phyloP scores from a whole-genome alignment of 1,140 invertebrate species.

The Drepana arcuata region DNA sequence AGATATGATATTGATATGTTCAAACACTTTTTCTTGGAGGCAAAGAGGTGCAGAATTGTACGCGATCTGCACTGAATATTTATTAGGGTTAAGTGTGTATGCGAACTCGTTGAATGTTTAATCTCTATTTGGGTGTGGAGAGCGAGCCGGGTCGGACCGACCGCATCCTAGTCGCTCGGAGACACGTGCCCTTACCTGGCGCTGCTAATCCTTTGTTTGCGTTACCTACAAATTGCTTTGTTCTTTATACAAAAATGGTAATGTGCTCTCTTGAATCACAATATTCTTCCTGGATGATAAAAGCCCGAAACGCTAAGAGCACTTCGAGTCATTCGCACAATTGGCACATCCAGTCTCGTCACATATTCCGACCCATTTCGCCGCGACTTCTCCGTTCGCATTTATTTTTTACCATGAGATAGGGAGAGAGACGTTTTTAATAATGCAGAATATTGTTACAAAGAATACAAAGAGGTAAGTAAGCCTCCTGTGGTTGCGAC shows the following conservation, averaged over 20 bases:
- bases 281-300: constrained; percentile 19
- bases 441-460: constrained; percentile 55
- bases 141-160: constrained; percentile 17
- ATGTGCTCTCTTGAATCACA: too few species aligned
- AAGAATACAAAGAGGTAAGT: constrained; percentile 41
- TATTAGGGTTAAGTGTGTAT: constrained; percentile 68
- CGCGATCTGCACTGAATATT: constrained; percentile 59
- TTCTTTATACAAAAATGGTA: constrained; percentile 21
- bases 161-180: constrained; percentile 7
- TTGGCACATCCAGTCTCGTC: constrained; percentile 18
- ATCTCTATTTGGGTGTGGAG: constrained; percentile 45
- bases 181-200: too few species aligned
- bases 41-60: constrained; percentile 51
- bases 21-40: constrained; percentile 50
- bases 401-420: constrained; percentile 42
- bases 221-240: not conserved
- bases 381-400: constrained; percentile 18
- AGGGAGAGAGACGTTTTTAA: constrained; percentile 37
- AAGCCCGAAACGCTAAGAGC: constrained; percentile 17
- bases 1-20: constrained; percentile 57
- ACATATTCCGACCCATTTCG: constrained; percentile 23
- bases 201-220: too few species aligned
- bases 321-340: constrained; percentile 19
- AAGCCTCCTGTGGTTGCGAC: constrained; percentile 15
- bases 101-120: constrained; percentile 66